phyloP scores from a whole-genome alignment of 2,113 vertebrate genomes.

The Misgurnus anguillicaudatus region DNA sequence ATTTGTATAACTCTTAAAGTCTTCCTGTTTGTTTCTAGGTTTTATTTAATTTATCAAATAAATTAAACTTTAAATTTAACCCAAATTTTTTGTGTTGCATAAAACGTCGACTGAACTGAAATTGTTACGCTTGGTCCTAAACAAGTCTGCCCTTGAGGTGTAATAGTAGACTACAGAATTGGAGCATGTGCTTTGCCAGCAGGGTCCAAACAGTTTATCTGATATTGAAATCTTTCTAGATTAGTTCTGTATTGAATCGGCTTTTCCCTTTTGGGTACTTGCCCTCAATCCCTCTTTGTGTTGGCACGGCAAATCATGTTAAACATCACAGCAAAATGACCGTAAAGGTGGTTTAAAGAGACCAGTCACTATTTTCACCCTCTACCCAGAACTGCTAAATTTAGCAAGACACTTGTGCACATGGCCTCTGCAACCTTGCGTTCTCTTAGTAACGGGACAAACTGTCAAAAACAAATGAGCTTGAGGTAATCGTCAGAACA shows the following conservation, averaged over 20 bases:
- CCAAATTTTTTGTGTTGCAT: neutral
- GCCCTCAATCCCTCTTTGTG: constrained; percentile 22
- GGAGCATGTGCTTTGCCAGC: constrained; percentile 22
- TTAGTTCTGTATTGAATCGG: constrained; percentile 32
- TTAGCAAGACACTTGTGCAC: constrained; percentile 36
- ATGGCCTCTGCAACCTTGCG: constrained; percentile 25
- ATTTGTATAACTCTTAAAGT: too few species aligned
- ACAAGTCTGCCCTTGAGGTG: constrained; percentile 3
- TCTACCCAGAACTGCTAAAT: constrained; percentile 42
- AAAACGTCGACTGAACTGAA: neutral
- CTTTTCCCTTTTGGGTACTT: constrained; percentile 31
- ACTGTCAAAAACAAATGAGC: constrained; percentile 41
- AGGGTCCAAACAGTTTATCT: constrained; percentile 46
- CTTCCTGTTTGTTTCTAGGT: too few species aligned
- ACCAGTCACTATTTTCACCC: constrained; percentile 28
- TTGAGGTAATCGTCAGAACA: constrained; percentile 15
- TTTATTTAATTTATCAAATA: too few species aligned
- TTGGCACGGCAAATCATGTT: constrained; percentile 6
- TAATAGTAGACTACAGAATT: constrained; percentile 5
- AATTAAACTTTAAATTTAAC: too few species aligned
- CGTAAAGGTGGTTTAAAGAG: constrained; percentile 12
- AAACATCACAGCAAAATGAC: constrained; percentile 19
- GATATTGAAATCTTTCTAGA: constrained; percentile 42
- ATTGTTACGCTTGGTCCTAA: neutral
- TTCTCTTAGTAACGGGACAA: constrained; percentile 42